Evolutionary conservation across 2,888 invertebrate species (phyloP), one percentile per base, ranked within the genome.

Genomic region (Glaucopsyche alexis): DNA sequence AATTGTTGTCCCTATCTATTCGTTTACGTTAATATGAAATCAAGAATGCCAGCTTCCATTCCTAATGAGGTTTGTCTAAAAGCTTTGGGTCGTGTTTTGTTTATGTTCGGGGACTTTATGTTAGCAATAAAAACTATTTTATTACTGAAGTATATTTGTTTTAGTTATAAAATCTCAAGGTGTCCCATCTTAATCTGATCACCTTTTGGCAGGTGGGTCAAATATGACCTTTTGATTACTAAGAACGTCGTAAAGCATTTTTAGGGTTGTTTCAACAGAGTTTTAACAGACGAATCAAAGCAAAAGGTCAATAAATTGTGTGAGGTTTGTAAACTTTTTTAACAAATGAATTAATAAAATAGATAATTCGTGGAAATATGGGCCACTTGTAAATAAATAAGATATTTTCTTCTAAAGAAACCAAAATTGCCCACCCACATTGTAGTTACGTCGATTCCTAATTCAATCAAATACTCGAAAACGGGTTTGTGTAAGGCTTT

Each of bases 391-490:
- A 60, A 60, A 38, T 60, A 29, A 38, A 60, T 60, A 60, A 60
- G 11, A 60, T 60, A 60, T 60, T 60, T 60, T 60, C 55, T 60
- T 60, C 29, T 60, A 60, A 60, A 60, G 29, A 19, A 16, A 60
- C 5, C 55, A 60, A 60, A 65, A 29, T 65, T 40, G 65, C 16
- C 66, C n/a, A 66, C n/a, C 8, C 9, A 42, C 16, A 66, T 42
- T 66, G 66, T 66, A 5, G 16, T 66, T n/a, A 6, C 13, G 60
- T 66, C 66, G n/a, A n/a, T 40, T 9, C 40, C 40, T 66, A 66
- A 29, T 66, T 66, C 42, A 66, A 66, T 66, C 66, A 66, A 66
- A 66, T 16, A 42, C 40, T 65, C 11, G 40, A 42, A 16, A 42
- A 66, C 0, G n/a, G 66, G 66, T 66, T 42, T 42, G 16, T 16